A percentile compares a stretch with the other conserved stretches of the same genome.
Conservation (phyloP, 2,888 invertebrate genomes). For the Augochlorella aurata region DNA sequence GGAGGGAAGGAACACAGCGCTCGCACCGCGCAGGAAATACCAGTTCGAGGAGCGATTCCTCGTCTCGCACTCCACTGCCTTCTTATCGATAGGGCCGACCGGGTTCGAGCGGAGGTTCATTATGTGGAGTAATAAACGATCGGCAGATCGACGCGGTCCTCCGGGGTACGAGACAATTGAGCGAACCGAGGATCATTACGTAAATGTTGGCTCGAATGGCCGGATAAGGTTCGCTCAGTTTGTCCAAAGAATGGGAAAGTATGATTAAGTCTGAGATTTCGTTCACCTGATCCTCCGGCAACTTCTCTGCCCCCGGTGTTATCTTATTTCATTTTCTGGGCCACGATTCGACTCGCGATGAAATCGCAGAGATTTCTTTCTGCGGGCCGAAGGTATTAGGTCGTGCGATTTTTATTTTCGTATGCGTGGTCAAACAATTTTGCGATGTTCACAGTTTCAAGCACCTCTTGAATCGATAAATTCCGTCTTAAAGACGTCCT, state of each 20-base stretch:
- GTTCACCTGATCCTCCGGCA: not conserved
- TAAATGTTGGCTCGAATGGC: slow-evolving; percentile 19
- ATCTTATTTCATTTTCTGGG: not conserved
- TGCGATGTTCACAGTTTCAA: no score
- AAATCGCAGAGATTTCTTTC: not conserved
- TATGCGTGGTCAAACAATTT: no score
- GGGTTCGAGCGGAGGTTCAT: slow-evolving; percentile 25
- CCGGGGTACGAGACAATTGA: slow-evolving; percentile 24
- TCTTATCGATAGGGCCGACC: slow-evolving; percentile 44
- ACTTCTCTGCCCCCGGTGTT: not conserved
- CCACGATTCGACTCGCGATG: not conserved
- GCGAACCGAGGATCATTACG: slow-evolving; percentile 22
- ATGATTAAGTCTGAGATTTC: slow-evolving; percentile 21
- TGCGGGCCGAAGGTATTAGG: not conserved
- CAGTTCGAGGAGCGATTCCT: slow-evolving; percentile 29
- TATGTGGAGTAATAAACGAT: slow-evolving; percentile 45
- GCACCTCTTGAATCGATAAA: no score
- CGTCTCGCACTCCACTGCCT: slow-evolving; percentile 25
- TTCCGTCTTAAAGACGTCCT: no score
- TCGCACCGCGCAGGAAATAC: slow-evolving; percentile 41
- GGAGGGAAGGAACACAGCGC: slow-evolving; percentile 5
- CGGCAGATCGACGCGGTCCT: slow-evolving; percentile 10
- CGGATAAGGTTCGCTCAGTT: not conserved
- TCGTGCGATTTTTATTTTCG: no score
- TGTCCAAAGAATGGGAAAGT: not conserved